Percentiles rank a stretch among this genome's conserved stretches.
phyloP scores from a whole-genome alignment of 2,888 invertebrate species.

The Brachyptera putata region DNA sequence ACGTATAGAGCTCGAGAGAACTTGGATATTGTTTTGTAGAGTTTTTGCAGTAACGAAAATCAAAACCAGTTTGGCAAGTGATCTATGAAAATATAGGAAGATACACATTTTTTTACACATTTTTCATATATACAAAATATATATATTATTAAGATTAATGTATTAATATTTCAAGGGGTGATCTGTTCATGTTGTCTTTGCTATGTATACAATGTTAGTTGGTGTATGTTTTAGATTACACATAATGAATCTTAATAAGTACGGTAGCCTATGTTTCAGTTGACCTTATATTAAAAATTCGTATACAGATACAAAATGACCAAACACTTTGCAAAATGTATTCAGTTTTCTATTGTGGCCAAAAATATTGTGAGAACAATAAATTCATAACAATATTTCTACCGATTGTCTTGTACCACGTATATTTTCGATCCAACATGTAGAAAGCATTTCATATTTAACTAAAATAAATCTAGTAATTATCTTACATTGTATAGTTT shows the following conservation, averaged over 20 bases:
- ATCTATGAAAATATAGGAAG: slow-evolving; percentile 27
- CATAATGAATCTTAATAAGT: too few relatives aligned
- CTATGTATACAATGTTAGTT: slow-evolving; percentile 30
- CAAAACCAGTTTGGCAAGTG: slow-evolving; percentile 30
- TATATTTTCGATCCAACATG: slow-evolving; percentile 22
- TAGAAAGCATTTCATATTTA: slow-evolving; percentile 26
- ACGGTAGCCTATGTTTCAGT: too few relatives aligned
- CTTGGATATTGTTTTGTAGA: slow-evolving; percentile 26
- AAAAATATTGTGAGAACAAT: slow-evolving; percentile 10
- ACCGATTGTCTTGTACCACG: slow-evolving; percentile 25
- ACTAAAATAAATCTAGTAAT: slow-evolving; percentile 27
- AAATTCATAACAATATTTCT: slow-evolving; percentile 25
- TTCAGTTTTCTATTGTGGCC: slow-evolving; percentile 22
- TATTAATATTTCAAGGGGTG: slow-evolving; percentile 20
- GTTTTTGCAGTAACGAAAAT: slow-evolving; percentile 32
- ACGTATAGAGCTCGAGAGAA: slow-evolving; percentile 22
- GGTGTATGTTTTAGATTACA: slow-evolving; percentile 29
- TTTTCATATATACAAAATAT: slow-evolving; percentile 32
- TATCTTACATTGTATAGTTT: too few relatives aligned
- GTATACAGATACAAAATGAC: slow-evolving; percentile 17
- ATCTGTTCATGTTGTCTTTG: slow-evolving; percentile 31
- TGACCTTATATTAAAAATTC: not conserved
- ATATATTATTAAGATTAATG: slow-evolving; percentile 29
- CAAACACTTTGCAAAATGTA: slow-evolving; percentile 6
- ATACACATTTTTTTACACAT: slow-evolving; percentile 27